These are phyloP conservation scores for Sebastes wilsoni DNA, from an alignment of 2,797 vertebrate genomes.

Conservation along the genomic window DNA sequence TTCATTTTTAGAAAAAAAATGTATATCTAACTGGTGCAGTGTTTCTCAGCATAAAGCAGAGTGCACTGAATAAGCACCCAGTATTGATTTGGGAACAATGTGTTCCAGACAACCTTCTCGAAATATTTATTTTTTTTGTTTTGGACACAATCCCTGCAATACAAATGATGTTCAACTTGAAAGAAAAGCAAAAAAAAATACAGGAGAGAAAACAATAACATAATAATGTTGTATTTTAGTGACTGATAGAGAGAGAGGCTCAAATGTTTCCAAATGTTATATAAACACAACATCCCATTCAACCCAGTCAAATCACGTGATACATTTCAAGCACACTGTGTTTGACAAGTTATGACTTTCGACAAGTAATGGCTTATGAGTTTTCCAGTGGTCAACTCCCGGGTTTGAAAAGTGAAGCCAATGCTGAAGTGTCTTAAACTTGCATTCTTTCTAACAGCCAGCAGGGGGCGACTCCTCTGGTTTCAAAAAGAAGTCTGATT, in stretches of 20 bases:
- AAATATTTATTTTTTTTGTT: not conserved
- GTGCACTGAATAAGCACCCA: not conserved
- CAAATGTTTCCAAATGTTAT: not conserved
- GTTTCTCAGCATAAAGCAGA: not conserved
- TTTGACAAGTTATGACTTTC: not conserved
- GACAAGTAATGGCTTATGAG: too few species aligned
- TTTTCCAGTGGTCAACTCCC: too few species aligned
- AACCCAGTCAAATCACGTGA: not conserved
- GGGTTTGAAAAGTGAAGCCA: too few species aligned
- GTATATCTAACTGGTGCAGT: not conserved
- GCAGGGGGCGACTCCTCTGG: too few species aligned
- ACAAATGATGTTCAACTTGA: not conserved
- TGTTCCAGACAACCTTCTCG: not conserved
- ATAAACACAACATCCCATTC: not conserved
- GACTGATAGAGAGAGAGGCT: not conserved
- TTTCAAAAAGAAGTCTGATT: too few species aligned
- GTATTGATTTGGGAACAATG: slow-evolving; percentile 12
- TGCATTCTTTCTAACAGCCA: too few species aligned
- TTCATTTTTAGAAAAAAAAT: not conserved
- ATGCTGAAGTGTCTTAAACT: too few species aligned
- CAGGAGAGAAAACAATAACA: not conserved
- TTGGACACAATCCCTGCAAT: not conserved
- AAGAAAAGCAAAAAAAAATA: not conserved
- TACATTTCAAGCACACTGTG: not conserved
- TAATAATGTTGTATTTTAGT: not conserved